phyloP scores from a whole-genome alignment of 1,140 invertebrate species.

The Tribolium castaneum region DNA sequence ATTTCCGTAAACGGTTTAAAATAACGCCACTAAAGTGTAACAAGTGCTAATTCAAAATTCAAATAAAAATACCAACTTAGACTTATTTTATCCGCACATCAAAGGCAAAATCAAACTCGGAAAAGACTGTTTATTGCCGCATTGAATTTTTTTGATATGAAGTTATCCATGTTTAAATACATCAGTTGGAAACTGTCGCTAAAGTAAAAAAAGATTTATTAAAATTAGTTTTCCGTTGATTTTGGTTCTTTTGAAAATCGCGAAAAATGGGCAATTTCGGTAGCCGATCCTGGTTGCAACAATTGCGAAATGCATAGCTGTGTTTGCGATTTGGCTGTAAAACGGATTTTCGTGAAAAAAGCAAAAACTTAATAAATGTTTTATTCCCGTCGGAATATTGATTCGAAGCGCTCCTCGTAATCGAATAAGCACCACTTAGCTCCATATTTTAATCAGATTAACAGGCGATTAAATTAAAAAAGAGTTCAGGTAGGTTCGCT shows the following conservation, averaged over 20 bases:
- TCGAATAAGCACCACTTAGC: conserved; percentile 34
- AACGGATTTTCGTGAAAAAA: not conserved
- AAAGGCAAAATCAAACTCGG: too few relatives aligned
- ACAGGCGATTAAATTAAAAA: conserved; percentile 29
- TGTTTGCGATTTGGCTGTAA: conserved; percentile 6
- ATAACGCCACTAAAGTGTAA: too few relatives aligned
- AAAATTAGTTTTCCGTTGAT: not conserved
- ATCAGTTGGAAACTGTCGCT: not conserved
- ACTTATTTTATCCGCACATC: too few relatives aligned
- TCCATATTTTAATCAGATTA: conserved; percentile 36
- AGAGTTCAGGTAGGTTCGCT: conserved; percentile 32
- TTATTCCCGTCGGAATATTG: conserved; percentile 17
- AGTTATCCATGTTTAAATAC: too few relatives aligned
- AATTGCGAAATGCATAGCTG: not conserved
- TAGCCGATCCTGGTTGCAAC: not conserved
- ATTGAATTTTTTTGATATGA: too few relatives aligned
- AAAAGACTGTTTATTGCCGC: too few relatives aligned
- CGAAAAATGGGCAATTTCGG: not conserved
- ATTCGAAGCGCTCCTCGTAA: conserved; percentile 25
- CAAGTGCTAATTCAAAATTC: too few relatives aligned
- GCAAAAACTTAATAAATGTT: conserved; percentile 13
- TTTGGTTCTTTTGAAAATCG: not conserved
- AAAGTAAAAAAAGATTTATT: not conserved
- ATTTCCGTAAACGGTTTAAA: not conserved
- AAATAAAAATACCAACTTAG: too few relatives aligned